Evolutionary conservation across 2,113 vertebrate species (phyloP).

Genomic region (Orycteropus afer): DNA sequence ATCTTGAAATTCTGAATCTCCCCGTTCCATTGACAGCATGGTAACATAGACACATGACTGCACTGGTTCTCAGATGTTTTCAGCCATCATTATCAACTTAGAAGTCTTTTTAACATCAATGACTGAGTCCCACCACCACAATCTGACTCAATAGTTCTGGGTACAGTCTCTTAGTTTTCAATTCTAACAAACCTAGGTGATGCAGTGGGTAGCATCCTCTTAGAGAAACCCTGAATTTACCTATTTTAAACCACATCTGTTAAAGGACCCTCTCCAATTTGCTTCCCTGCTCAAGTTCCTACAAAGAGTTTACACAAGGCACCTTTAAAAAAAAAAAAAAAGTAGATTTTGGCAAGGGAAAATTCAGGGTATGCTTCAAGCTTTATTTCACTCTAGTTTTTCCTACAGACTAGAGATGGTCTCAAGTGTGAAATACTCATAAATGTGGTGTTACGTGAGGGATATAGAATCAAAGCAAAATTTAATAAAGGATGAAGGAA

Average conservation of each 20-base stretch:
- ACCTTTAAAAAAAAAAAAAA: too few relatives aligned
- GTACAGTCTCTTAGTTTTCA: background rate
- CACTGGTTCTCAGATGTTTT: background rate
- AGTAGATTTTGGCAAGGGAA: background rate
- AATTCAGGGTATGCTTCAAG: background rate
- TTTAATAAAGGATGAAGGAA: background rate
- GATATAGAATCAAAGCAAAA: slow-evolving; percentile 11
- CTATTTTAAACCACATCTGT: background rate
- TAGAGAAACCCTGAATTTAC: background rate
- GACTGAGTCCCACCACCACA: rapidly evolving
- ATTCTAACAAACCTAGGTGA: background rate
- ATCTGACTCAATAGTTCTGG: background rate
- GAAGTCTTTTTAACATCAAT: background rate
- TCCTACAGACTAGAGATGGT: slow-evolving; percentile 1
- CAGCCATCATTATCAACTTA: background rate
- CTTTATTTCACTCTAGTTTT: background rate
- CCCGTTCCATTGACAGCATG: background rate
- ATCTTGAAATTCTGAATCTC: background rate
- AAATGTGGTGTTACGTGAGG: background rate
- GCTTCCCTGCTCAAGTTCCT: background rate
- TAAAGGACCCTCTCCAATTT: background rate
- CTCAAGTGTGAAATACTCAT: slow-evolving; percentile 16
- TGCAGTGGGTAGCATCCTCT: background rate
- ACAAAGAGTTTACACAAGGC: background rate
- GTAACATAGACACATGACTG: background rate